phyloP scores from a whole-genome alignment of 2,888 invertebrate species.

The Hypercompe scribonia region DNA sequence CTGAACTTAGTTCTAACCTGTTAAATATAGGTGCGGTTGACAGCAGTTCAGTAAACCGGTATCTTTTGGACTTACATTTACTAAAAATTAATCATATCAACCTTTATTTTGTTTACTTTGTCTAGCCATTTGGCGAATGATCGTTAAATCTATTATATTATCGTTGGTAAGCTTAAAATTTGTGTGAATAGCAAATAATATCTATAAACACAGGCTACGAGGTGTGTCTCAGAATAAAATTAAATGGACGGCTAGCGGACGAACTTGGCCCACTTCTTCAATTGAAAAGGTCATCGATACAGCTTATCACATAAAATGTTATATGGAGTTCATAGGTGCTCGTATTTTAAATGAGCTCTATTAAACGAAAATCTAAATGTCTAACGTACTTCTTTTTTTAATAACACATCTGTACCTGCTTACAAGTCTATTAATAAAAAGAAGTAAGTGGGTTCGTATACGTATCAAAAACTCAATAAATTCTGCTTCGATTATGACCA shows the following conservation, averaged over 20 bases:
- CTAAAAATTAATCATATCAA: background rate
- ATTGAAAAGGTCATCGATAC: constrained; percentile 28
- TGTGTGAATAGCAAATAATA: background rate
- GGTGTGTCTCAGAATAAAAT: background rate
- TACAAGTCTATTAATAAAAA: background rate
- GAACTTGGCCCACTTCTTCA: constrained; percentile 36
- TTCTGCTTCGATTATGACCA: too few species aligned
- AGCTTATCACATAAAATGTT: constrained; percentile 16
- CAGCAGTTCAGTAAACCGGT: background rate
- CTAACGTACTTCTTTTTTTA: background rate
- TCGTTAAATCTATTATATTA: background rate
- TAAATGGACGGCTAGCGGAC: constrained; percentile 9
- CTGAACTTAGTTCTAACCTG: background rate
- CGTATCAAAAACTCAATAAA: too few species aligned
- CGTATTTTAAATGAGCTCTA: background rate
- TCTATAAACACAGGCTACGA: background rate
- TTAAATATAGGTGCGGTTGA: background rate
- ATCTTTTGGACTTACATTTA: background rate
- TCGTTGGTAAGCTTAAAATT: background rate
- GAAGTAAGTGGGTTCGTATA: too few species aligned
- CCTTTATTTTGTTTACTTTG: background rate
- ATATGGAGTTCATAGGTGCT: constrained; percentile 9
- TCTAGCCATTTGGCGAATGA: background rate
- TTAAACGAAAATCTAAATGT: background rate
- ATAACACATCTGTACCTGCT: background rate